Percentiles rank a stretch among this genome's conserved stretches.
These are phyloP conservation scores for Pardosa pseudoannulata DNA, from an alignment of 2,888 invertebrate species.

Conservation along the genomic window DNA sequence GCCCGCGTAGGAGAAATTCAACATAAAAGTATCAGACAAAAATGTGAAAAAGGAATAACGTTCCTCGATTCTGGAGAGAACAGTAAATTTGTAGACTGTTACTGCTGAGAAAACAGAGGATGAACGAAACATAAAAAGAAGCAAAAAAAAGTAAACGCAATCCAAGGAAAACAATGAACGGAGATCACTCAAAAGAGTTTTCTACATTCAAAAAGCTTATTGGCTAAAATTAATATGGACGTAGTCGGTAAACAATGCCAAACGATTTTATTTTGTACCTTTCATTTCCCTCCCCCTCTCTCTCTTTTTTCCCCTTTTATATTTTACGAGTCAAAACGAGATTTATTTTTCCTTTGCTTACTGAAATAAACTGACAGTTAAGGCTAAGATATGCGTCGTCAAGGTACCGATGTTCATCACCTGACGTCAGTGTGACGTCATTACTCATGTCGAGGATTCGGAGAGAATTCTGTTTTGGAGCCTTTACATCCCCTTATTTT, in stretches of 20 bases:
- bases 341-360: slow-evolving; percentile 46
- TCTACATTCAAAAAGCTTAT: too few species aligned
- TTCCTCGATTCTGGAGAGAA: too few species aligned
- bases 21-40: too few species aligned
- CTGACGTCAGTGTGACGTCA: slow-evolving; percentile 57
- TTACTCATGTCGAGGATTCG: slow-evolving; percentile 18
- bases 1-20: too few species aligned
- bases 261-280: slow-evolving; percentile 5
- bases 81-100: too few species aligned
- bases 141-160: too few species aligned
- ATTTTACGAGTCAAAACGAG: slow-evolving; percentile 49
- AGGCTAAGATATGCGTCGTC: slow-evolving; percentile 51
- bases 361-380: slow-evolving; percentile 65
- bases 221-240: background rate
- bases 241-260: background rate
- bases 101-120: too few species aligned
- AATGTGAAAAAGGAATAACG: too few species aligned
- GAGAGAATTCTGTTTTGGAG: slow-evolving; percentile 33
- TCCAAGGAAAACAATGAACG: too few species aligned
- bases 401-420: slow-evolving; percentile 37
- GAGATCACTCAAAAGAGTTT: too few species aligned
- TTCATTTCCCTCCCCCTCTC: background rate
- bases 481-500: background rate
- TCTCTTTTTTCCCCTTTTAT: slow-evolving; percentile 11
- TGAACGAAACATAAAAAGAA: too few species aligned